Base-by-base conservation (phyloP, 2,888 invertebrate genomes). In the Sinopyrophorus schimmeli region DNA sequence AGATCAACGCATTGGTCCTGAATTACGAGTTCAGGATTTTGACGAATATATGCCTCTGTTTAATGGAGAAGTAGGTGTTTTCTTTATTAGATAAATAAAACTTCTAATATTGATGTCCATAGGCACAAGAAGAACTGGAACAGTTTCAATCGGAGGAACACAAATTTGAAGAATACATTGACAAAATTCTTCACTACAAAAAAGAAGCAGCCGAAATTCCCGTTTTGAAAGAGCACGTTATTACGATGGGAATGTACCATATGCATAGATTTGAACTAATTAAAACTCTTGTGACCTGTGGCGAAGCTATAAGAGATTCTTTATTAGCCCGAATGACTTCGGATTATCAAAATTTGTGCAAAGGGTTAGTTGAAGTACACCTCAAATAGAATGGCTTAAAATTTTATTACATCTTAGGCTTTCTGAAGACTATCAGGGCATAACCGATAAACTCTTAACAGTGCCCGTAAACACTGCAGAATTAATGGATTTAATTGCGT, bases 381-480 rank as follows among this genome's bases (percentile, higher is more conserved):
- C 6, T 20, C 4, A 32, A 2, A 20, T 20, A 1, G 3, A 34
- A 20, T 12, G 9, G 12, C 7, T 21, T 12, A 35, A 14, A 6
- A 14, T 9, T 14, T n/a, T 12, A n/a, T 32, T 15, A 9, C 34
- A 11, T 62, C 69, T 27, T 67, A 91, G 91, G 31, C 80, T 95
- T 42, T 89, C 85, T 48, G 88, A 89, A 39, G 91, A 93, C 63
- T 96, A 93, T 70, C 83, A 89, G 58, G 71, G 71, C 9, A 92
- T 94, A 51, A 82, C 89, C 0, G 87, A 86, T 55, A 87, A 83
- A 56, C 83, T 92, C 0, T 72, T 93, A 23, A 86, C 85, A 0
- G 80, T 86, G 0, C 96, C 97, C 0, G 78, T 79, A 5, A 87
- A 89, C 68, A 96, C 96, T 0, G 86, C 87, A 0, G 88, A 92